Evolutionary conservation across 2,888 invertebrate species (phyloP).

Genomic region (Rambutsinella grinnellia): DNA sequence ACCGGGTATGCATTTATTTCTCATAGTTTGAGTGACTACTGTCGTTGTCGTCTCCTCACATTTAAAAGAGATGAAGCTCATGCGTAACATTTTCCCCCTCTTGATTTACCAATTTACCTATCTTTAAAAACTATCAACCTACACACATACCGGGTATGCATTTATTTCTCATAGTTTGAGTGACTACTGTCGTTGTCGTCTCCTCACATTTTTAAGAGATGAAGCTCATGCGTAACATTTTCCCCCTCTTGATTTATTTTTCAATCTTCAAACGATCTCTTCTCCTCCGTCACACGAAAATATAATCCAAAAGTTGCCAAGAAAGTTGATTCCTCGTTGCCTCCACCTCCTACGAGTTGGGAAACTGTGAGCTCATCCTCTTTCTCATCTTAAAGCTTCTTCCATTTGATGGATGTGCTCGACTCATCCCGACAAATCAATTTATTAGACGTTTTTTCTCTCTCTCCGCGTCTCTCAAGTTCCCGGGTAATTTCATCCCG

Average conservation of each 20-base stretch:
- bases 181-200: too few relatives aligned
- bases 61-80: slow-evolving; percentile 49
- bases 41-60: too few relatives aligned
- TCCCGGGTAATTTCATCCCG: slow-evolving; percentile 51
- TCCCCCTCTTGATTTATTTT: too few relatives aligned
- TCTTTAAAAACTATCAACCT: too few relatives aligned
- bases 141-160: too few relatives aligned
- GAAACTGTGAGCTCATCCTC: slow-evolving; percentile 7
- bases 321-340: slow-evolving; percentile 36
- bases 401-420: slow-evolving; percentile 48
- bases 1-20: too few relatives aligned
- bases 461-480: slow-evolving; percentile 2
- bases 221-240: slow-evolving; percentile 50
- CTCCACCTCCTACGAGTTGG: slow-evolving; percentile 11
- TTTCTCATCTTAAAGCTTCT: slow-evolving; percentile 8
- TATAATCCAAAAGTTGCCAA: slow-evolving; percentile 26
- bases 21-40: too few relatives aligned
- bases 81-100: slow-evolving; percentile 37
- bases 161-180: too few relatives aligned
- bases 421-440: slow-evolving; percentile 52
- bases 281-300: slow-evolving; percentile 16
- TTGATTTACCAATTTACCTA: too few relatives aligned
- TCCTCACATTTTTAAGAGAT: too few relatives aligned
- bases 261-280: too few relatives aligned
- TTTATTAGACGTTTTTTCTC: slow-evolving; percentile 44